phyloP scores from a whole-genome alignment of 1,140 invertebrate species.

The Halyomorpha halys region DNA sequence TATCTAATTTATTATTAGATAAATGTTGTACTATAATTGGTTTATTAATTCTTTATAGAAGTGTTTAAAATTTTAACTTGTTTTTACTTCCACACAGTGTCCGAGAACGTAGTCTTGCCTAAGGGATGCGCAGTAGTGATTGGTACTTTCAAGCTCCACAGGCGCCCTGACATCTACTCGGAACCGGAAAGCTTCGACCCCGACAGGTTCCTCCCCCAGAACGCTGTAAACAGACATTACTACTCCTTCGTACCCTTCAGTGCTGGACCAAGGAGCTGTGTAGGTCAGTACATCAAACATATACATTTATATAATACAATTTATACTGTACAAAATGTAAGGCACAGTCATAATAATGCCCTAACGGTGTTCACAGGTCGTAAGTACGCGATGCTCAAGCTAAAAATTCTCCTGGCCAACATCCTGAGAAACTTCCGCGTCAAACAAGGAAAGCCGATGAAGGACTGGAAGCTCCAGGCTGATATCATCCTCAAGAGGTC shows the following conservation, averaged over 20 bases:
- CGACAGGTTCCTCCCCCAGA: constrained; percentile 82
- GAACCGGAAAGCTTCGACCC: constrained; percentile 81
- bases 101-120: too few relatives aligned
- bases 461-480: constrained; percentile 61
- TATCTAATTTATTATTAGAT: too few relatives aligned
- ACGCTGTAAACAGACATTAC: constrained; percentile 63
- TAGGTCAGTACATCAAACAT: constrained; percentile 44
- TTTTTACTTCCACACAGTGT: too few relatives aligned
- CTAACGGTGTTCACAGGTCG: constrained; percentile 45
- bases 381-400: constrained; percentile 77
- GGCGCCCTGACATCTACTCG: constrained; percentile 62
- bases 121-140: constrained; percentile 55
- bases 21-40: too few relatives aligned
- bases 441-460: constrained; percentile 51
- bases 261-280: constrained; percentile 73
- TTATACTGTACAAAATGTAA: too few relatives aligned
- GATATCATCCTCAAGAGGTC: constrained; percentile 74
- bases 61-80: too few relatives aligned
- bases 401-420: constrained; percentile 74
- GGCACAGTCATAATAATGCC: too few relatives aligned
- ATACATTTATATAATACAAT: too few relatives aligned
- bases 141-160: constrained; percentile 59
- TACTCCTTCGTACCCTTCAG: constrained; percentile 83
- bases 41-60: too few relatives aligned
- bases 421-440: constrained; percentile 73